phyloP scores from a whole-genome alignment of 2,113 vertebrate genomes.

The Tragelaphus buxtoni region DNA sequence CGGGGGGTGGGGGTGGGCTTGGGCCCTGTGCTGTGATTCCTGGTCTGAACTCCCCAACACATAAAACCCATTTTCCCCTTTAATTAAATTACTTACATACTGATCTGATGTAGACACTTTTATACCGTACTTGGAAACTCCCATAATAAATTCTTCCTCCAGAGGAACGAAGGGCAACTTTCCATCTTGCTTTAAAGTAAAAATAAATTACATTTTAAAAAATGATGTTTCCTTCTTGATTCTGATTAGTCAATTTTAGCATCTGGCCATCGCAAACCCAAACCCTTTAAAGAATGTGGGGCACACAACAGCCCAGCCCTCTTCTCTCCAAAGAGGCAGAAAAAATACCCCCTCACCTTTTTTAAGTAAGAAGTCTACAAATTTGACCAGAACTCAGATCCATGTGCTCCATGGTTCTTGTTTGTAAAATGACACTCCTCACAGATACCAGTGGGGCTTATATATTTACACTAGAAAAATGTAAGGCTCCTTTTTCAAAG shows the following conservation, averaged over 20 bases:
- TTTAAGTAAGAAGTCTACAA: background rate
- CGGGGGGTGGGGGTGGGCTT: background rate
- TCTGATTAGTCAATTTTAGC: background rate
- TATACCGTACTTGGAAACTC: conserved; percentile 95
- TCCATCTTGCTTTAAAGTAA: conserved; percentile 92
- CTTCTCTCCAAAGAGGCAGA: background rate
- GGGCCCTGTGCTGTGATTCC: background rate
- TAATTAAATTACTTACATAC: conserved; percentile 88
- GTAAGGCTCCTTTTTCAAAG: background rate
- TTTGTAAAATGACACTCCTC: background rate
- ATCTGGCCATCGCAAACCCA: background rate
- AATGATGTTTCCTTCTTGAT: background rate
- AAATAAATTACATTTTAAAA: conserved; percentile 53
- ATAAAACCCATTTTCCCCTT: background rate
- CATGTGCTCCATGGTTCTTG: background rate
- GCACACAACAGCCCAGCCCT: background rate
- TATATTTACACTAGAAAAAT: background rate
- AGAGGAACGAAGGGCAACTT: conserved; percentile 94
- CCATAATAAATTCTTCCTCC: conserved; percentile 95
- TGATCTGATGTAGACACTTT: conserved; percentile 95
- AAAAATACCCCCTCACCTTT: background rate
- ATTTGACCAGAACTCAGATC: background rate
- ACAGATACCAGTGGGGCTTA: background rate
- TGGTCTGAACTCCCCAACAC: background rate
- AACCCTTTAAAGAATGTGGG: background rate